Conservation (phyloP, 2,888 invertebrate species). For the Netelia inedita region DNA sequence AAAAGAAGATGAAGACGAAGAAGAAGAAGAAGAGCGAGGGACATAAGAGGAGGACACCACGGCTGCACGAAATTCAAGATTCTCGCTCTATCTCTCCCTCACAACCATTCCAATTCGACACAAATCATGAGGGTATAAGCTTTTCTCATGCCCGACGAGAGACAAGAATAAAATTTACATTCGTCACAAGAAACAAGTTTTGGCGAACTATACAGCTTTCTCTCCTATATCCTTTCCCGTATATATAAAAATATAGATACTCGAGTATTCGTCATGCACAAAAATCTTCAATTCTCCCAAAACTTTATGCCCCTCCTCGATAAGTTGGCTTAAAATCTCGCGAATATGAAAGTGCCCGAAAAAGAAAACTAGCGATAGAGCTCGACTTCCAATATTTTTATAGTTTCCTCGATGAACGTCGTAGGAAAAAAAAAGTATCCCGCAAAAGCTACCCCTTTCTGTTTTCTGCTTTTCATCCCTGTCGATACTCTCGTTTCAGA, state of each 20-base stretch:
- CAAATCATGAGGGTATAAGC: slow-evolving; percentile 49
- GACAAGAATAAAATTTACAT: slow-evolving; percentile 64
- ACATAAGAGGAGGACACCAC: slow-evolving; percentile 5
- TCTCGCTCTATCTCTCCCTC: slow-evolving; percentile 3
- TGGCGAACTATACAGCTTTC: slow-evolving; percentile 43
- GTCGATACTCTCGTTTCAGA: slow-evolving; percentile 39
- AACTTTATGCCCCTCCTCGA: neutral
- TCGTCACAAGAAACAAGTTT: slow-evolving; percentile 51
- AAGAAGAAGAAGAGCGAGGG: slow-evolving; percentile 4
- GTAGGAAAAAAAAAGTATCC: slow-evolving; percentile 5
- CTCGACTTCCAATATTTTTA: slow-evolving; percentile 13
- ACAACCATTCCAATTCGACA: slow-evolving; percentile 38
- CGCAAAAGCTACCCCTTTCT: neutral
- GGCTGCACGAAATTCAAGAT: slow-evolving; percentile 38
- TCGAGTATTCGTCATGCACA: slow-evolving; percentile 11
- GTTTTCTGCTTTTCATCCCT: slow-evolving; percentile 32
- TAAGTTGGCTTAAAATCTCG: neutral
- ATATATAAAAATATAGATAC: slow-evolving; percentile 37
- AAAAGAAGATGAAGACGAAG: slow-evolving; percentile 14
- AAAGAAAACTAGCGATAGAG: neutral
- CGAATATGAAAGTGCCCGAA: neutral
- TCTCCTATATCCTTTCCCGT: neutral
- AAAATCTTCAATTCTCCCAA: neutral
- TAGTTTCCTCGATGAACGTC: slow-evolving; percentile 32
- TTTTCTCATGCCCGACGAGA: slow-evolving; percentile 24